Percentiles rank a stretch among this genome's conserved stretches.
Conservation (phyloP, 2,113 vertebrate species). For the Sisor rabdophorus region DNA sequence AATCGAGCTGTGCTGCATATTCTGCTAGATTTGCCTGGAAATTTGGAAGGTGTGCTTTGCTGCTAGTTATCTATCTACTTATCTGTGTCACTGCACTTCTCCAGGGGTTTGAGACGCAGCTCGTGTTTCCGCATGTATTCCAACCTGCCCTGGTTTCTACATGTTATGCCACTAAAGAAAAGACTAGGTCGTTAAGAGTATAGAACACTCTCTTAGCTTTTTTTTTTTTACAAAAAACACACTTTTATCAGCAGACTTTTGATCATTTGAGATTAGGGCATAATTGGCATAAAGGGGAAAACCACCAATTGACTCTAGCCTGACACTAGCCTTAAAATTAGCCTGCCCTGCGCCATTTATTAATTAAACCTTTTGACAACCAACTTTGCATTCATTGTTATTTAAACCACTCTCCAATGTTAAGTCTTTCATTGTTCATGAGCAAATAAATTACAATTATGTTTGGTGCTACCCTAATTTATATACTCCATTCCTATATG, state of each 20-base stretch:
- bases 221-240: too few species aligned
- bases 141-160: constrained; percentile 54
- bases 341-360: too few species aligned
- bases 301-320: too few species aligned
- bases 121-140: background rate
- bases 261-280: background rate
- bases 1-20: background rate
- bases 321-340: too few species aligned
- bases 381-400: too few species aligned
- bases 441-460: too few species aligned
- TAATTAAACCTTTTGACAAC: too few species aligned
- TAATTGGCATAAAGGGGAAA: too few species aligned
- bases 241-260: background rate
- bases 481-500: too few species aligned
- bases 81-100: constrained; percentile 36
- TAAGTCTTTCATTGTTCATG: too few species aligned
- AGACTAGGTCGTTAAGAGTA: constrained; percentile 25
- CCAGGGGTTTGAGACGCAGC: constrained; percentile 14
- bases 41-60: background rate
- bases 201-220: background rate
- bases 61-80: constrained; percentile 16
- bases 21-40: background rate
- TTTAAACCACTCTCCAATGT: too few species aligned
- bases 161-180: constrained; percentile 33
- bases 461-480: too few species aligned